phyloP scores from a whole-genome alignment of 2,797 vertebrate genomes.

The Epinephelus coioides region DNA sequence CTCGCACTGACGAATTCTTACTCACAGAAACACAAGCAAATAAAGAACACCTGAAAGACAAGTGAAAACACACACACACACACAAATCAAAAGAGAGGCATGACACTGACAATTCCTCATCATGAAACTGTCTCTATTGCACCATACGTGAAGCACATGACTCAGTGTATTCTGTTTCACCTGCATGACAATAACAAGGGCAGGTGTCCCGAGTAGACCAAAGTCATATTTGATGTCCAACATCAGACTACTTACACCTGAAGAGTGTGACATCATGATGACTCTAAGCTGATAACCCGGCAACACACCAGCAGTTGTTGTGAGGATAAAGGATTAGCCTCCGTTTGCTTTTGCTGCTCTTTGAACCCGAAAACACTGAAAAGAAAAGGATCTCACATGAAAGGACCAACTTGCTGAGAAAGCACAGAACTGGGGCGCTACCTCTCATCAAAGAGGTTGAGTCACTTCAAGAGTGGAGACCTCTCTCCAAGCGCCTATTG shows the following conservation, averaged over 20 bases:
- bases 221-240: slow-evolving; percentile 82
- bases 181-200: slow-evolving; percentile 64
- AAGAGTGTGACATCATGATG: slow-evolving; percentile 79
- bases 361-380: slow-evolving; percentile 79
- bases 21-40: slow-evolving; percentile 12
- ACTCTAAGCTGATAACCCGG: slow-evolving; percentile 79
- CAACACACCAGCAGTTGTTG: slow-evolving; percentile 73
- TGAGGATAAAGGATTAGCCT: slow-evolving; percentile 80
- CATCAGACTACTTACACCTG: slow-evolving; percentile 77
- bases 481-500: slow-evolving; percentile 28
- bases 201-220: slow-evolving; percentile 68
- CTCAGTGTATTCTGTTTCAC: slow-evolving; percentile 66
- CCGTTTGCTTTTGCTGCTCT: slow-evolving; percentile 76
- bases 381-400: slow-evolving; percentile 75
- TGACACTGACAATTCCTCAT: slow-evolving; percentile 43
- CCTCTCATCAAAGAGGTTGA: slow-evolving; percentile 77
- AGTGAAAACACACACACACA: slow-evolving; percentile 14
- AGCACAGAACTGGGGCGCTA: slow-evolving; percentile 63
- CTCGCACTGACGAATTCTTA: slow-evolving; percentile 9
- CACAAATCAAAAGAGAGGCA: slow-evolving; percentile 34
- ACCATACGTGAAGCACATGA: slow-evolving; percentile 49
- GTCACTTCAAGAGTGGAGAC: slow-evolving; percentile 68
- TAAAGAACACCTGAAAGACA: slow-evolving; percentile 13
- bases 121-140: slow-evolving; percentile 31
- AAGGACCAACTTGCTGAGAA: slow-evolving; percentile 78